phyloP scores from a whole-genome alignment of 2,888 invertebrate genomes.

The Neuroscelio doddi region DNA sequence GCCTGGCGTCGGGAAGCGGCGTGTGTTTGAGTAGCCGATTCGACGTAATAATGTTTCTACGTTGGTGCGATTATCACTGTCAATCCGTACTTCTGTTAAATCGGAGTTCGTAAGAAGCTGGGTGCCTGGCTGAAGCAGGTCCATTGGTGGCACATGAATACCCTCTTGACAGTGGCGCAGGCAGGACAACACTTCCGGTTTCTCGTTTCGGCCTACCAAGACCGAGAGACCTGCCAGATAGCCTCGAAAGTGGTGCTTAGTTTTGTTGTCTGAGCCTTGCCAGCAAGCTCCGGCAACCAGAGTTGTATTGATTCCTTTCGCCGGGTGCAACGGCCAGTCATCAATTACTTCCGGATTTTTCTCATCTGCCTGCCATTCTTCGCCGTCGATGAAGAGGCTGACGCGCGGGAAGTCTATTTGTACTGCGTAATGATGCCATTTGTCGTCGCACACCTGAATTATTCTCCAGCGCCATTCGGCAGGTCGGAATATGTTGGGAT shows the following conservation, averaged over 20 bases:
- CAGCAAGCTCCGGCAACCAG: slow-evolving; percentile 97
- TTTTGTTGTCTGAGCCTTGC: slow-evolving; percentile 93
- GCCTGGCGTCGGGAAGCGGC: slow-evolving; percentile 96
- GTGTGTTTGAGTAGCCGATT: slow-evolving; percentile 93
- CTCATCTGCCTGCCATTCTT: slow-evolving; percentile 76
- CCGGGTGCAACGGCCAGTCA: slow-evolving; percentile 98
- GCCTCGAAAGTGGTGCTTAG: slow-evolving; percentile 93
- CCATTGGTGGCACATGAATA: slow-evolving; percentile 80
- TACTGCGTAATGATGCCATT: slow-evolving; percentile 98
- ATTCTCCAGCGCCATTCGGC: slow-evolving; percentile 99
- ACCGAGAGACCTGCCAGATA: slow-evolving; percentile 91
- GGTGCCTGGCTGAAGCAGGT: slow-evolving; percentile 84
- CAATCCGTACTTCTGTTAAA: slow-evolving; percentile 91
- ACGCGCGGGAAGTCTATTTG: slow-evolving; percentile 95
- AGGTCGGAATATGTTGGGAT: slow-evolving; percentile 94
- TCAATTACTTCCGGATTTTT: slow-evolving; percentile 98
- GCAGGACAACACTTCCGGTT: slow-evolving; percentile 82
- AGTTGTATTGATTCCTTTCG: slow-evolving; percentile 94
- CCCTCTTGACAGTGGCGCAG: slow-evolving; percentile 87
- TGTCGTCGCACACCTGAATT: slow-evolving; percentile 95
- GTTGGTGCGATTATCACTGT: slow-evolving; percentile 92
- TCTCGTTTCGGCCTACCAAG: slow-evolving; percentile 83
- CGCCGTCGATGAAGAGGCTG: slow-evolving; percentile 91
- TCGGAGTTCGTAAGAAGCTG: slow-evolving; percentile 83
- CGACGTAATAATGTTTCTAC: slow-evolving; percentile 89